Base-by-base conservation (phyloP, 2,888 invertebrate genomes). In the Rhamnusium bicolor region DNA sequence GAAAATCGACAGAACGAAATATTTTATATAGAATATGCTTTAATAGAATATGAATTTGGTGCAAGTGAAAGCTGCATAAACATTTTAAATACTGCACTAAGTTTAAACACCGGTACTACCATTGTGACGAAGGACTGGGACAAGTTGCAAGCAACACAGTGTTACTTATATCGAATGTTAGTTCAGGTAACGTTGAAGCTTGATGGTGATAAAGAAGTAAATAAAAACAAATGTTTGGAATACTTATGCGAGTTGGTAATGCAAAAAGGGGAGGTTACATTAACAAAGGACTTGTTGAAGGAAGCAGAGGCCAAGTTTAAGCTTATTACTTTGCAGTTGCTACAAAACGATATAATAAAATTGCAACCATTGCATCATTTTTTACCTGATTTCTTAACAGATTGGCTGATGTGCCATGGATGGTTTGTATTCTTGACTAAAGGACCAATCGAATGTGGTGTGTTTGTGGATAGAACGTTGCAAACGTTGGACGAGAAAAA, bases 11-110 rank as follows among this genome's bases (percentile, higher is more conserved):
- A 90, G 76, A 90, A 91, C 76, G 82, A 91, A 19, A 87, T 91
- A 65, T 90, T 91, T 75, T 93, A 92, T 82, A 89, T 89, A 3
- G 93, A 93, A 84, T 92, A 92, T 82, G 92, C 92, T 7, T 83
- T 92, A 60, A 89, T 92, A 69, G 92, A 93, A 83, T 87, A 88
- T 65, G 91, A 92, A 84, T 84, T 90, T 32, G 90, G 89, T 14
- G 89, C 89, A 78, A 75, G 83, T 6, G 88, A 89, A 12, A 87
- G 82, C n/a, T 66, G 71, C 18, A 14, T 51, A 49, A 66, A 65
- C 24, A 71, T 71, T 40, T 53, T 71, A n/a, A 67, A 71, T 29
- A 49, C 66, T 2, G 51, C 71, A 2, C 14, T 67, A 1, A 60
- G 29, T 6, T 27, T 60, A 12, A 61, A 51, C 21, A 29, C 1